Evolutionary conservation across 2,797 vertebrate species (phyloP).

Genomic region (Bovichtus diacanthus): DNA sequence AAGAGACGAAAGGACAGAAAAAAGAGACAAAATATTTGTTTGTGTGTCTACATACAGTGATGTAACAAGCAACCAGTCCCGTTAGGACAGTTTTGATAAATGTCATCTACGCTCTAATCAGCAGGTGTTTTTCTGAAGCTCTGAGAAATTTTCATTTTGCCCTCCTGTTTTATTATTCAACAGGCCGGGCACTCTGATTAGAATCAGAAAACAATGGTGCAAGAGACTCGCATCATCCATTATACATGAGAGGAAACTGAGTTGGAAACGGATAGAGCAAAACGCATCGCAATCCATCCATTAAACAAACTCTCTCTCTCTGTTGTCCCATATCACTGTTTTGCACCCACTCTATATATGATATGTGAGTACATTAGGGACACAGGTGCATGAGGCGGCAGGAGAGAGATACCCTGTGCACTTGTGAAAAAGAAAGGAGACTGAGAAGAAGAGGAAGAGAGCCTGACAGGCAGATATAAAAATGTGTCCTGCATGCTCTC

Average conservation of each 20-base stretch:
- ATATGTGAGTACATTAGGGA: conserved; percentile 24
- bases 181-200: conserved; percentile 66
- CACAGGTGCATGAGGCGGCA: conserved; percentile 21
- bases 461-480: conserved; percentile 44
- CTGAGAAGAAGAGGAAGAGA: conserved; percentile 12
- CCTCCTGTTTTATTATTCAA: conserved; percentile 73
- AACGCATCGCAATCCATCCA: conserved; percentile 47
- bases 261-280: conserved; percentile 43
- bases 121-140: conserved; percentile 69
- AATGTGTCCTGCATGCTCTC: conserved; percentile 62
- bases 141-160: conserved; percentile 58
- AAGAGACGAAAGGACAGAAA: background rate
- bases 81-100: conserved; percentile 39
- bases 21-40: background rate
- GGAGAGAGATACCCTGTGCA: conserved; percentile 2
- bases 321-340: conserved; percentile 22
- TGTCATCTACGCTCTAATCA: conserved; percentile 46
- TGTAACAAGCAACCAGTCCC: conserved; percentile 17
- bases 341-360: conserved; percentile 21
- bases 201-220: conserved; percentile 73
- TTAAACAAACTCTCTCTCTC: conserved; percentile 41
- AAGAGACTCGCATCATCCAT: conserved; percentile 65
- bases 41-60: background rate
- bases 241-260: conserved; percentile 73
- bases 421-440: conserved; percentile 20